Base-by-base conservation (phyloP, 2,888 invertebrate genomes). In the Mechanitis messenoides region DNA sequence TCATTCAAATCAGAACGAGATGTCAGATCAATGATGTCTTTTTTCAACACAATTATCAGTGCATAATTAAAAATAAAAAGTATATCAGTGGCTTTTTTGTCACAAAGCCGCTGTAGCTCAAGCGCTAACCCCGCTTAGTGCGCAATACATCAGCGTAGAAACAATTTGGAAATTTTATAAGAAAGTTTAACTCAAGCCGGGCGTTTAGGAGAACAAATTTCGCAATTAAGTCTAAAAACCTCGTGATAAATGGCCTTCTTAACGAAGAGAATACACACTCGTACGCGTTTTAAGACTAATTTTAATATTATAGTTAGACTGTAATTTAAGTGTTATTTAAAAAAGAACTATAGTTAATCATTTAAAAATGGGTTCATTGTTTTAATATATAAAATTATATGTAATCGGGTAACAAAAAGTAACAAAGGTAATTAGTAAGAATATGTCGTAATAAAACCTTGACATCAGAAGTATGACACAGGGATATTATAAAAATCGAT, bases 191-290 rank as follows among this genome's bases (percentile, higher is more conserved):
- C 55, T 64, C 62, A 61, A 54, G 42, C 53, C 31, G 54, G 54
- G 28, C 54, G 61, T 55, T 64, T 55, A 60, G 45, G 45, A 60
- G 60, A 64, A 69, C 63, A 64, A 70, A 69, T 68, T 68, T 67
- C 62, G 68, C 65, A 68, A 70, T 70, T 70, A 70, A 70, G 56
- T 62, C 60, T 62, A 61, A 67, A 67, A 66, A 64, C 59, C 53
- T 45, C 5, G 56, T 67, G 68, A 70, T 68, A 67, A 69, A 70
- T 69, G 63, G 61, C 58, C 57, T 57, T 53, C 56, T 63, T 59
- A 64, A 59, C 62, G 61, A 62, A 60, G 61, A 58, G 62, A 63
- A 65, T 60, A 62, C 58, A 67, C 64, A 61, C 61, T 55, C 50
- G 50, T 11, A 50, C 31, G 31, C 50, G 3, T 50, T 9, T 31